Base-by-base conservation (phyloP, 2,797 vertebrate species). In the Avahi laniger region DNA sequence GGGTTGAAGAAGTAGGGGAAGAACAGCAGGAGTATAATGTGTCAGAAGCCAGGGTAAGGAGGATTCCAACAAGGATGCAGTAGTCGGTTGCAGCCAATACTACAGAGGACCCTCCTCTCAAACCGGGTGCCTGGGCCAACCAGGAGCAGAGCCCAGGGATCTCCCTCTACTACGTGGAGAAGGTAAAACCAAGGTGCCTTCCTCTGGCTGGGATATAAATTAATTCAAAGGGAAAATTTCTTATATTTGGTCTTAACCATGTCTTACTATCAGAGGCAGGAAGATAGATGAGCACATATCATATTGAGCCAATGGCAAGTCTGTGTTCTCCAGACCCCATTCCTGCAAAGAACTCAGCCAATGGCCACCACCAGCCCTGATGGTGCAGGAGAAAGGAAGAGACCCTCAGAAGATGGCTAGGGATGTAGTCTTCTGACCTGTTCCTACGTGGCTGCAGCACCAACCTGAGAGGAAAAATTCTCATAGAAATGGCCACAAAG, bases 301-400 rank as follows among this genome's bases (percentile, higher is more conserved):
- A 69, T 18, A 43, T 9, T 63, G 14, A 94, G 33, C 54, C 94
- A 59, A 65, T 38, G 41, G 41, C 7, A 75, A 75, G 65, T 82
- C 59, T 61, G 12, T 54, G 30, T 57, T 86, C 28, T 89, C 80
- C n/a, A 72, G 82, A 87, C 11, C 10, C 48, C 30, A 43, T n/a
- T 33, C 20, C 48, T 92, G n/a, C 94, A 83, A 84, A 86, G 75
- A 86, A 38, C 63, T 95, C 65, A 48, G 76, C 41, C 35, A 78
- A 5, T 35, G 72, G 76, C 59, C 11, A 70, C 11, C 24, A 87
- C 10, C 15, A 91, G 13, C 15, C 30, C 22, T 61, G 13, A 65
- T 1, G 6, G 48, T 50, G 7, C 24, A 20, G 0, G 1, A 70
- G 18, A 59, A 69, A 54, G 14, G 63, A 91, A 63, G n/a, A 69